phyloP scores from a whole-genome alignment of 1,140 invertebrate genomes.

The Pseudachorutes palmiensis region DNA sequence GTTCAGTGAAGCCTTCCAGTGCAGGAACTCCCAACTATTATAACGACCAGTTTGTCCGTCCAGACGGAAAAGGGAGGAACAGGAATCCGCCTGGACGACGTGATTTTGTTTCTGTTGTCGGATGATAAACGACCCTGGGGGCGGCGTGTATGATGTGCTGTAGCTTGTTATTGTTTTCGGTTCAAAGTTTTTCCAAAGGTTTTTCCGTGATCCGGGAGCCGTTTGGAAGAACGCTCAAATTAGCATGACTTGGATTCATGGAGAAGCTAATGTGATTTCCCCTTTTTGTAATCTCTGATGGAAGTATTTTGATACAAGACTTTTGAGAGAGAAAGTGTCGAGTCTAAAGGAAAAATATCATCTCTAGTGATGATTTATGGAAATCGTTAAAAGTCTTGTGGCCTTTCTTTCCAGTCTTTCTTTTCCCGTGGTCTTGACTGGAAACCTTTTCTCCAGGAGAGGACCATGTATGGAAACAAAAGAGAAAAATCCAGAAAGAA shows the following conservation, averaged over 20 bases:
- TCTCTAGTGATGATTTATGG: slow-evolving; percentile 38
- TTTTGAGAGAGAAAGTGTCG: slow-evolving; percentile 19
- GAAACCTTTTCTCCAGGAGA: neutral
- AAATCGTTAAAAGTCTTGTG: slow-evolving; percentile 38
- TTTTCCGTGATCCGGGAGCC: neutral
- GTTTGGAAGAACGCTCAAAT: neutral
- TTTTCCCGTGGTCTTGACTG: slow-evolving; percentile 1
- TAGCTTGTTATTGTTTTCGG: too few species aligned
- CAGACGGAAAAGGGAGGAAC: too few species aligned
- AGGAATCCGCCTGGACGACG: too few species aligned
- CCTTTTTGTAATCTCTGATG: slow-evolving; percentile 1
- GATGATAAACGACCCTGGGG: too few species aligned
- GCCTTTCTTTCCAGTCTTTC: too few species aligned
- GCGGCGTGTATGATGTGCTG: too few species aligned
- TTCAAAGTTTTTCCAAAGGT: neutral
- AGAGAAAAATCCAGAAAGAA: slow-evolving; percentile 27
- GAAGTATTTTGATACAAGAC: slow-evolving; percentile 16
- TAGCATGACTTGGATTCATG: neutral
- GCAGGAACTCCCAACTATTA: too few species aligned
- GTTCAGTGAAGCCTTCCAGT: too few species aligned
- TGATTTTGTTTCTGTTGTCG: too few species aligned
- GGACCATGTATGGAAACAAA: slow-evolving; percentile 37
- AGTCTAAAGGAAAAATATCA: slow-evolving; percentile 35
- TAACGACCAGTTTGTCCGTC: too few species aligned
- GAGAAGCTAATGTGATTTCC: neutral